A percentile compares a stretch with the other conserved stretches of the same genome.
phyloP scores from a whole-genome alignment of 2,888 invertebrate genomes.

The Balanococcus diminutus region DNA sequence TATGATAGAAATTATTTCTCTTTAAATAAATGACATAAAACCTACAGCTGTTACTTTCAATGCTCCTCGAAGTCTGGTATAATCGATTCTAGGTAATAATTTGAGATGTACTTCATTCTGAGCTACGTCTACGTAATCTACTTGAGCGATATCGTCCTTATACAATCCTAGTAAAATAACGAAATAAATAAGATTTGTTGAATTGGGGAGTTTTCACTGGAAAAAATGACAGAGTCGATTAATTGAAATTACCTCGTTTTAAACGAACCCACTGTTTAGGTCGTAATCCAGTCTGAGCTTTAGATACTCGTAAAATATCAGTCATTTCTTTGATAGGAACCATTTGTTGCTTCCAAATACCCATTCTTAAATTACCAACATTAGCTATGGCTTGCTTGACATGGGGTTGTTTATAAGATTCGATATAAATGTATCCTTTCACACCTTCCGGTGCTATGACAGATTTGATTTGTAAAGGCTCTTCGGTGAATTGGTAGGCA shows the following conservation, averaged over 20 bases:
- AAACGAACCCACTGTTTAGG: slow-evolving; percentile 96
- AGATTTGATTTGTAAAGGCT: slow-evolving; percentile 93
- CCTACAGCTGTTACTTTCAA: slow-evolving; percentile 74
- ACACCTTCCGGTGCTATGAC: slow-evolving; percentile 96
- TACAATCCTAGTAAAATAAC: slow-evolving; percentile 58
- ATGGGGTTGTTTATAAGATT: slow-evolving; percentile 97
- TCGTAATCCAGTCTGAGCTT: slow-evolving; percentile 91
- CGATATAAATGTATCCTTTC: slow-evolving; percentile 97
- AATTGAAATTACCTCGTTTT: slow-evolving; percentile 73
- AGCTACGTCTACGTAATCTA: slow-evolving; percentile 95
- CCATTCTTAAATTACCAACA: slow-evolving; percentile 87
- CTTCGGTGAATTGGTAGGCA: slow-evolving; percentile 81
- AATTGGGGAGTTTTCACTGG: neutral
- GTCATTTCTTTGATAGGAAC: slow-evolving; percentile 99
- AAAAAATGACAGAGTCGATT: neutral
- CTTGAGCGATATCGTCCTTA: slow-evolving; percentile 67
- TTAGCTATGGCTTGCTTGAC: slow-evolving; percentile 94
- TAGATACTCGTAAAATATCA: slow-evolving; percentile 94
- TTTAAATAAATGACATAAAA: no score
- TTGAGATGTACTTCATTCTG: slow-evolving; percentile 97
- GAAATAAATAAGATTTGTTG: neutral
- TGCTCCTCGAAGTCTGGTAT: slow-evolving; percentile 89
- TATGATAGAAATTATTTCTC: neutral
- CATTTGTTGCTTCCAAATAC: slow-evolving; percentile 96
- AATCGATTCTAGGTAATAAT: slow-evolving; percentile 93